Evolutionary conservation across 2,888 invertebrate genomes (phyloP), one percentile per base, ranked within the genome.

Genomic region (Metellina segmentata): DNA sequence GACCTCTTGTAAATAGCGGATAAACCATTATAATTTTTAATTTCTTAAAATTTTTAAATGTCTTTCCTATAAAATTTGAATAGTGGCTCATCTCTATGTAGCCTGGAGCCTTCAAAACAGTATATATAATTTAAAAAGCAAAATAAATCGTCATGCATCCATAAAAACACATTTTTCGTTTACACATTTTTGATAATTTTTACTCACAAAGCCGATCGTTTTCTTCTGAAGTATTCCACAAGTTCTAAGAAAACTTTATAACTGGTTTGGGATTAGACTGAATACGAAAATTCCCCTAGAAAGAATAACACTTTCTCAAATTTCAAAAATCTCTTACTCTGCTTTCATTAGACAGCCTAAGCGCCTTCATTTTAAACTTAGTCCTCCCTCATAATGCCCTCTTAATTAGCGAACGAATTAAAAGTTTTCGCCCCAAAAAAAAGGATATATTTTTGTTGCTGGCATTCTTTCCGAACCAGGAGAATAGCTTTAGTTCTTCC

Each of bases 321-420:
- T 61, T 61, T 61, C 61, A 61, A 61, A 61, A 61, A 61, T 61
- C 7, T 9, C 61, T 61, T 61, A 16, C 61, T 61, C 16, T 8
- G 61, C 61, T 9, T 61, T 61, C 61, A 61, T 61, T 61, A 61
- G 11, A 61, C 13, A 1, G 6, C 16, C 34, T 34, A 34, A 34
- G 61, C 61, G 13, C 16, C 16, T 61, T 16, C 61, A 61, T 61
- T 61, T 61, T 61, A 61, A 61, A 61, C 61, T 61, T 16, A 61
- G 61, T 61, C 61, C 71, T 70, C 74, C n/a, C 20, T 83, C 52
- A 72, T 34, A 83, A 83, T 74, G 34, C 74, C 51, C 74, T 74
- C 74, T 83, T 83, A 83, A 83, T 83, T 83, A 83, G 83, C 51
- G 52, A 83, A 72, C 11, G 72, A 83, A 83, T 74, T 34, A 74